Percentiles rank a stretch among this genome's conserved stretches.
These are phyloP conservation scores for Cottus gobio DNA, from an alignment of 2,113 vertebrate genomes.

Conservation along the genomic window DNA sequence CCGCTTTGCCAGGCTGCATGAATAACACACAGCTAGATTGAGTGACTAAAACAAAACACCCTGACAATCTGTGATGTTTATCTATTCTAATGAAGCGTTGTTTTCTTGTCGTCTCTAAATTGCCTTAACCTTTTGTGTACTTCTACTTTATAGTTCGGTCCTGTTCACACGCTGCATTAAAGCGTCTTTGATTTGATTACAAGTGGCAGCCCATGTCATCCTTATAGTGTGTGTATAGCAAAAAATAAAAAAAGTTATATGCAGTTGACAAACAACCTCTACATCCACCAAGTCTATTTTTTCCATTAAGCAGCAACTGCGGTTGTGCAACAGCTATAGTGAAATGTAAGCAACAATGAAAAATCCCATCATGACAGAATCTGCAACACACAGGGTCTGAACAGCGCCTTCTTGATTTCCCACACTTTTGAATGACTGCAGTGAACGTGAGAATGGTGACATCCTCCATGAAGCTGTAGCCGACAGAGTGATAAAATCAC, in stretches of 20 bases:
- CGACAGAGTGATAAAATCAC: background rate
- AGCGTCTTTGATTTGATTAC: slow-evolving; percentile 1
- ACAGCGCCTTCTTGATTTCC: background rate
- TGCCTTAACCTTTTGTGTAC: background rate
- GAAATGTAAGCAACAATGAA: background rate
- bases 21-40: slow-evolving; percentile 28
- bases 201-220: background rate
- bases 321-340: background rate
- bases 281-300: background rate
- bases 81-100: background rate
- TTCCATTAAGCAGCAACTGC: background rate
- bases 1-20: background rate
- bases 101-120: background rate
- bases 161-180: background rate
- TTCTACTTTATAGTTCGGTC: background rate
- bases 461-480: background rate
- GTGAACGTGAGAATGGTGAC: slow-evolving; percentile 2
- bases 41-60: background rate
- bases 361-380: slow-evolving; percentile 1
- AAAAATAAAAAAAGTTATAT: background rate
- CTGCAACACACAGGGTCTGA: background rate
- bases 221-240: slow-evolving; percentile 1
- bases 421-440: slow-evolving; percentile 13
- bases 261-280: background rate
- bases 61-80: background rate